A percentile compares a stretch with the other conserved stretches of the same genome.
phyloP scores from a whole-genome alignment of 2,888 invertebrate species.

The Choreutis nemorana region DNA sequence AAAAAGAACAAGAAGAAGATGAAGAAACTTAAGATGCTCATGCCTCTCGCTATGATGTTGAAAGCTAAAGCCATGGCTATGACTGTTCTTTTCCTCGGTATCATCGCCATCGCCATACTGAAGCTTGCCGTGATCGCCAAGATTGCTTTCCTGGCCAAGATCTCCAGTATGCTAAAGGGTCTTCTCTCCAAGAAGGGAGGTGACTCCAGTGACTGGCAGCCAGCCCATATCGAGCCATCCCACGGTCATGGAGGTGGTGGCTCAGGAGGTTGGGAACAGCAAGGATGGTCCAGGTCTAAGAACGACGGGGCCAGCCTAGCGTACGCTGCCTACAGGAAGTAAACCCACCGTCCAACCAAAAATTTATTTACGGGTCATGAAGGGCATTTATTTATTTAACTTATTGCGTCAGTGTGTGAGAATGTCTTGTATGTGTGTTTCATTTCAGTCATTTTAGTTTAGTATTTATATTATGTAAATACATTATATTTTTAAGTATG shows the following conservation, averaged over 20 bases:
- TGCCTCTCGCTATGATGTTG: conserved; percentile 68
- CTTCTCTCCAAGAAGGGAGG: conserved; percentile 44
- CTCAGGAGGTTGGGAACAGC: conserved; percentile 33
- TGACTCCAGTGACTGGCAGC: conserved; percentile 29
- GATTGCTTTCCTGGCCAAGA: conserved; percentile 70
- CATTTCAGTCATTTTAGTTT: conserved; percentile 41
- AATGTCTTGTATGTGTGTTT: conserved; percentile 25
- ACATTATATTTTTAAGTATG: no score
- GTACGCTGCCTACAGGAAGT: conserved; percentile 44
- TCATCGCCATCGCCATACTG: conserved; percentile 72
- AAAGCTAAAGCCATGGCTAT: conserved; percentile 73
- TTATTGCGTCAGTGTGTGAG: conserved; percentile 15
- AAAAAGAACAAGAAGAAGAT: conserved; percentile 77
- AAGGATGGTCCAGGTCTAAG: conserved; percentile 47
- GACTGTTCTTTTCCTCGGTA: conserved; percentile 69
- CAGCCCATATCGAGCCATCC: conserved; percentile 28
- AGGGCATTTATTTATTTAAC: conserved; percentile 17
- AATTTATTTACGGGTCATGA: conserved; percentile 6
- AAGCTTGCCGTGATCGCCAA: conserved; percentile 80
- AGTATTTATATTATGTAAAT: conserved; percentile 12
- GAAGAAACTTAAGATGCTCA: conserved; percentile 47
- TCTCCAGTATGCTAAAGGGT: conserved; percentile 39
- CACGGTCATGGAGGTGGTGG: conserved; percentile 7
- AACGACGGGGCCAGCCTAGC: conserved; percentile 42
- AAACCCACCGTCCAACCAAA: conserved; percentile 12